Evolutionary conservation across 2,113 vertebrate species (phyloP).

Genomic region (Etheostoma cragini): DNA sequence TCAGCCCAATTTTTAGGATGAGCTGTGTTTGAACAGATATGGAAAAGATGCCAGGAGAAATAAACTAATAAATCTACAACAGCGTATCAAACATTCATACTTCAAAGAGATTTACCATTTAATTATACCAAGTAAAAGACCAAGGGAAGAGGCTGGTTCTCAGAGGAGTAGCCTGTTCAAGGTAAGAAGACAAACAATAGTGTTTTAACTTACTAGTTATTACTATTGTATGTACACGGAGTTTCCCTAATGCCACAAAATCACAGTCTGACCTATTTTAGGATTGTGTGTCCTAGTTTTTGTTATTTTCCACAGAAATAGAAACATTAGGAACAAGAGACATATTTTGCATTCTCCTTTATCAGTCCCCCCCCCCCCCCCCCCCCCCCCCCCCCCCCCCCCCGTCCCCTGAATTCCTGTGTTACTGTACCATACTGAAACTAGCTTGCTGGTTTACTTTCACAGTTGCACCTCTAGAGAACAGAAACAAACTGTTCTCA

Average conservation of each 20-base stretch:
- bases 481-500: conserved; percentile 10
- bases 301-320: conserved; percentile 41
- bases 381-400: conserved; percentile 3
- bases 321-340: conserved; percentile 52
- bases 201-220: conserved; percentile 53
- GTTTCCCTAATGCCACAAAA: conserved; percentile 36
- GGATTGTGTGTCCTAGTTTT: conserved; percentile 68
- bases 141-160: conserved; percentile 42
- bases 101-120: conserved; percentile 74
- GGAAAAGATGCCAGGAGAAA: conserved; percentile 49
- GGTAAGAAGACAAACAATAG: conserved; percentile 48
- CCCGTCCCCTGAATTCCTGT: conserved; percentile 4
- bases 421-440: conserved; percentile 12
- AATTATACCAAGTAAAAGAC: conserved; percentile 64
- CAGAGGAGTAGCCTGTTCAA: conserved; percentile 55
- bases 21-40: conserved; percentile 41
- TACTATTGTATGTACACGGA: conserved; percentile 39
- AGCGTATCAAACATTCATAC: conserved; percentile 56
- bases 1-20: conserved; percentile 28
- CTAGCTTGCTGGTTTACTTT: conserved; percentile 11
- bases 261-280: conserved; percentile 68
- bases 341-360: conserved; percentile 47
- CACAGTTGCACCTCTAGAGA: conserved; percentile 10
- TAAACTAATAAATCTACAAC: conserved; percentile 53
- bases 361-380: conserved; percentile 28